phyloP scores from a whole-genome alignment of 2,888 invertebrate genomes.

The Drosophila helvetica region DNA sequence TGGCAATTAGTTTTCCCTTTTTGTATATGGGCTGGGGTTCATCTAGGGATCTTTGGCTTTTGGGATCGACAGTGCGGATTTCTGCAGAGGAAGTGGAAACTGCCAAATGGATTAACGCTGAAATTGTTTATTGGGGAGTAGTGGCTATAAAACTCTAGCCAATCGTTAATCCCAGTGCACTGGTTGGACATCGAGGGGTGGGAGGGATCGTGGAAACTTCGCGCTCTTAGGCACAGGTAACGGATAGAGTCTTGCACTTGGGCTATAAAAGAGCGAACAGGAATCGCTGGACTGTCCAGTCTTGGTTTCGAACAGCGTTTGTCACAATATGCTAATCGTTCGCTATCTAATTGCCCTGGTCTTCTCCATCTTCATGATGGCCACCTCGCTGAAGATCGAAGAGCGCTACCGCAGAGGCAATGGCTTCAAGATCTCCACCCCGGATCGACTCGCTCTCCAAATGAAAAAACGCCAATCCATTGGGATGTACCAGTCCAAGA shows the following conservation, averaged over 20 bases:
- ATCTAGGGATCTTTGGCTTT: conserved; percentile 23
- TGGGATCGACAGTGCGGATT: conserved; percentile 24
- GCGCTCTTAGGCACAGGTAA: conserved; percentile 12
- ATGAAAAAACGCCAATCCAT: conserved; percentile 41
- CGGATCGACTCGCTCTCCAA: conserved; percentile 59
- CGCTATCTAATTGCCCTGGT: conserved; percentile 70
- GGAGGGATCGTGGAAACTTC: neutral
- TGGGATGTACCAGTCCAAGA: conserved; percentile 1
- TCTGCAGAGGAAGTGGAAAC: conserved; percentile 67
- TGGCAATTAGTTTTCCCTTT: conserved; percentile 45
- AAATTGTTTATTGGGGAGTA: conserved; percentile 45
- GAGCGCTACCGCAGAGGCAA: conserved; percentile 42
- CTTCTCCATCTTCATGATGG: conserved; percentile 70
- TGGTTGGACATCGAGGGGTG: conserved; percentile 1
- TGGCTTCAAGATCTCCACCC: conserved; percentile 66
- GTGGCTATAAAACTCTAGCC: conserved; percentile 30
- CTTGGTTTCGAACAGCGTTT: conserved; percentile 24
- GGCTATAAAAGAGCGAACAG: conserved; percentile 35
- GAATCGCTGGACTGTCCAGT: conserved; percentile 39
- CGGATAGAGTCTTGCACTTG: neutral
- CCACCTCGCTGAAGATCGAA: conserved; percentile 64
- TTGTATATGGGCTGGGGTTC: conserved; percentile 8
- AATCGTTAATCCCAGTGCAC: conserved; percentile 19
- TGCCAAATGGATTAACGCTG: conserved; percentile 59
- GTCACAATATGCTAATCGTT: conserved; percentile 59